Base-by-base conservation (phyloP, 2,888 invertebrate species). In the Blera fallax region DNA sequence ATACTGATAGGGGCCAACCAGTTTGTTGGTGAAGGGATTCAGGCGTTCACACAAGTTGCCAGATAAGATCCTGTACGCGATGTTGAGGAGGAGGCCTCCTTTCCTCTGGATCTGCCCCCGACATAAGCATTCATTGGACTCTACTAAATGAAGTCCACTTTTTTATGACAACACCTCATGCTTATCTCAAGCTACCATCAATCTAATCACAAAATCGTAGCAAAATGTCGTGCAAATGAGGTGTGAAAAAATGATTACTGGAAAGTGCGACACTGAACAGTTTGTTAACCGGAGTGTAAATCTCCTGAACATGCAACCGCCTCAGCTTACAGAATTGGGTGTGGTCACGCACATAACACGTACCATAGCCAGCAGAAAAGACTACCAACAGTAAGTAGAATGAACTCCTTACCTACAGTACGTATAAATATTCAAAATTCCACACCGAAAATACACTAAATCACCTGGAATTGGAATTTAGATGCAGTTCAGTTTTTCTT, bases 381-480 rank as follows among this genome's bases (percentile, higher is more conserved):
- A 10, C 11, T 8, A n/a, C n/a, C n/a, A n/a, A n/a, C n/a, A n/a
- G n/a, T 21, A 16, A 73, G 54, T 21, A 24, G 10, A 69, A 58
- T 48, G 52, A 21, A 73, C 69, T 50, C 21, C 54, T 2, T 37
- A 65, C n/a, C 27, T 24, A 21, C 62, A 62, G 18, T 43, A n/a
- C 7, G 45, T 14, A 45, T 18, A 64, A 65, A 72, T 78, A 78
- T 83, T 72, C 82, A 78, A 78, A 81, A 78, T 83, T 65, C 72
- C 72, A 52, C 52, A 27, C 60, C 52, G 48, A 54, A 73, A 21
- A 18, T 40, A 60, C 29, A 73, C 67, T 83, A 83, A 83, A 83
- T 83, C 83, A 83, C 83, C 83, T 60, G 5, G 34, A 62, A 83
- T 78, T 78, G 83, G 83, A 83, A 83, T 83, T 78, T 73, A 83